Conservation (phyloP, 2,113 vertebrate genomes). For the Nyctereutes procyonoides region DNA sequence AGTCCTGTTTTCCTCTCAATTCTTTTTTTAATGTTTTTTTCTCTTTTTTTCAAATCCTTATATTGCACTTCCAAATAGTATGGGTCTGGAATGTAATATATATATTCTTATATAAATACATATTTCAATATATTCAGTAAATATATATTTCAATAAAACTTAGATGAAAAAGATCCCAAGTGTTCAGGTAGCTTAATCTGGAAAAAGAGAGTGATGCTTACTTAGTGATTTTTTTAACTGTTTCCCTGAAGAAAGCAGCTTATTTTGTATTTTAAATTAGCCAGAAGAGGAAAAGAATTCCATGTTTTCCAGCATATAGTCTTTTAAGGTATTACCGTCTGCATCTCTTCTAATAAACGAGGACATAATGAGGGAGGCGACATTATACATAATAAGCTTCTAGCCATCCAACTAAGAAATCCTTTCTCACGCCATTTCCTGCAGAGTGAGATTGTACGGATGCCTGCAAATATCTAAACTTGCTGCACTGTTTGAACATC, state of each 20-base stretch:
- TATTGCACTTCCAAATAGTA: slow-evolving; percentile 73
- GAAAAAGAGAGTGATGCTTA: slow-evolving; percentile 68
- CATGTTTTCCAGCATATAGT: slow-evolving; percentile 57
- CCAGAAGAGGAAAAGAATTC: slow-evolving; percentile 57
- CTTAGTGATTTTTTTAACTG: slow-evolving; percentile 77
- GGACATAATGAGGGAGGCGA: slow-evolving; percentile 82
- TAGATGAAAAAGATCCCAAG: slow-evolving; percentile 73
- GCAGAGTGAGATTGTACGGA: slow-evolving; percentile 85
- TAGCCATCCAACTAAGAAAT: slow-evolving; percentile 78
- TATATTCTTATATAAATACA: not conserved
- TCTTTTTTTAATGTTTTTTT: not conserved
- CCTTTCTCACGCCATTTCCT: slow-evolving; percentile 88
- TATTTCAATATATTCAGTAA: not conserved
- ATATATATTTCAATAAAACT: slow-evolving; percentile 63
- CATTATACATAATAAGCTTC: slow-evolving; percentile 83
- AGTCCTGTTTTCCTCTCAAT: not conserved
- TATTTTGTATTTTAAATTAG: slow-evolving; percentile 81
- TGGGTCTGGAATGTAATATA: slow-evolving; percentile 59
- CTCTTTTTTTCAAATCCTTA: slow-evolving; percentile 69
- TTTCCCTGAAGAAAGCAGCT: slow-evolving; percentile 69
- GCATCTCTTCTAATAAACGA: slow-evolving; percentile 73
- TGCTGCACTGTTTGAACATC: slow-evolving; percentile 85
- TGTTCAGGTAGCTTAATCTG: slow-evolving; percentile 70
- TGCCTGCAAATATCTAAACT: slow-evolving; percentile 83
- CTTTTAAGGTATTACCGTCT: slow-evolving; percentile 74